Evolutionary conservation across 2,113 vertebrate species (phyloP), one percentile per base, ranked within the genome.

Genomic region (Erinaceus europaeus): DNA sequence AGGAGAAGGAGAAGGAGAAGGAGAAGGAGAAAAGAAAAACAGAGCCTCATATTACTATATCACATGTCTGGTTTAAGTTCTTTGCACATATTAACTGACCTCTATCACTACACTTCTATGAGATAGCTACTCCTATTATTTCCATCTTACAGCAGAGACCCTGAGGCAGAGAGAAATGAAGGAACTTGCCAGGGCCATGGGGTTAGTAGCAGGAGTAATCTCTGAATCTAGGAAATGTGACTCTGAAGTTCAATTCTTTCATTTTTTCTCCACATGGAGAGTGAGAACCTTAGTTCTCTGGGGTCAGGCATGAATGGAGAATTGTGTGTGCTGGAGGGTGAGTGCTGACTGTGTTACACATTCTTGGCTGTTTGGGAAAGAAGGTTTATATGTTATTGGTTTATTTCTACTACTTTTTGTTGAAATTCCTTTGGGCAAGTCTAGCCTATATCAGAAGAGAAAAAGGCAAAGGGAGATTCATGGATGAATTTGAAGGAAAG

Each of bases 221-320:
- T 17, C 10, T n/a, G n/a, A 36, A n/a, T 17, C 57, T 48, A 53
- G 12, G 32, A 5, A 42, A 6, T 29, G 15, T 23, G 57, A 12
- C 17, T 55, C 12, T 64, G 38, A 40, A 48, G 59, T 48, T 32
- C 3, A 1, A 46, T 74, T 65, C 25, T n/a, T 15, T 36, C 21
- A 29, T n/a, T 34, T 9, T 21, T 12, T 46, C 1, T 2, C 6
- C n/a, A 23, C 9, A 1, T 12, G 2, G 0, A 6, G 23, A 32
- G 23, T 12, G 36, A 73, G 32, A 8, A 11, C 9, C n/a, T 73
- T 0, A 11, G 48, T 6, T 38, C 27, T 10, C 1, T 0, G 34
- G 15, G 50, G 17, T 29, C 27, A 14, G 11, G 15, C 3, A 0
- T 0, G 4, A 6, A 27, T 15, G 0, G 3, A 46, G 48, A n/a